These are phyloP conservation scores for Lasius fuliginosus DNA, from an alignment of 2,888 invertebrate species.

Conservation along the genomic window DNA sequence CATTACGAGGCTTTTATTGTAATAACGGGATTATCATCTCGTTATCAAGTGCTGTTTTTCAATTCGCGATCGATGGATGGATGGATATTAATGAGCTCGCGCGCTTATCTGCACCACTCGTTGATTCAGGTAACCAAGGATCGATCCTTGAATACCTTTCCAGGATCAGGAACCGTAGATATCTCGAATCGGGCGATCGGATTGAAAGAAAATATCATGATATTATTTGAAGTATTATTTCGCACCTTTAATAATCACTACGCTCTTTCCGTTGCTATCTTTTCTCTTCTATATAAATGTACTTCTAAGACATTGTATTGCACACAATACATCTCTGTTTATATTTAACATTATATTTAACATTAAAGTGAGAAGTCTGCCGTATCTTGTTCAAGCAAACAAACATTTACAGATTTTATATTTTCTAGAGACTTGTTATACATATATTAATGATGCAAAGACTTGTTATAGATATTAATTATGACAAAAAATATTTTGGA, in stretches of 20 bases:
- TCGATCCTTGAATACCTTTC: constrained; percentile 39
- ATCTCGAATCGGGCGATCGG: constrained; percentile 68
- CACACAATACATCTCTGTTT: not conserved
- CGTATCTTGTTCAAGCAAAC: not conserved
- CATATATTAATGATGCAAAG: not conserved
- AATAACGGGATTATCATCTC: constrained; percentile 56
- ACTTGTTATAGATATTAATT: not conserved
- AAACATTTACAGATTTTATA: not conserved
- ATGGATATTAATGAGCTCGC: constrained; percentile 64
- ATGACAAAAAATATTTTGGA: not conserved
- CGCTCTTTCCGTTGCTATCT: not conserved
- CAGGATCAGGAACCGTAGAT: constrained; percentile 30
- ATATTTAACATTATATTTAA: constrained; percentile 27
- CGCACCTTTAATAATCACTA: constrained; percentile 10
- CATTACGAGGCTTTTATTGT: constrained; percentile 54
- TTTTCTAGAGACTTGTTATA: not conserved
- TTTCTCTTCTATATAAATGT: not conserved
- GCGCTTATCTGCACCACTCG: constrained; percentile 49
- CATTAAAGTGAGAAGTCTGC: not conserved
- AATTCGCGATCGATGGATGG: constrained; percentile 47
- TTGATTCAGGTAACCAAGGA: constrained; percentile 58
- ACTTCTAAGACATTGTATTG: not conserved
- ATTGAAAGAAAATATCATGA: constrained; percentile 84
- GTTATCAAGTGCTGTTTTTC: constrained; percentile 55
- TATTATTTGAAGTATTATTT: constrained; percentile 82